Base-by-base conservation (phyloP, 2,888 invertebrate species). In the Agriopis aurantiaria region DNA sequence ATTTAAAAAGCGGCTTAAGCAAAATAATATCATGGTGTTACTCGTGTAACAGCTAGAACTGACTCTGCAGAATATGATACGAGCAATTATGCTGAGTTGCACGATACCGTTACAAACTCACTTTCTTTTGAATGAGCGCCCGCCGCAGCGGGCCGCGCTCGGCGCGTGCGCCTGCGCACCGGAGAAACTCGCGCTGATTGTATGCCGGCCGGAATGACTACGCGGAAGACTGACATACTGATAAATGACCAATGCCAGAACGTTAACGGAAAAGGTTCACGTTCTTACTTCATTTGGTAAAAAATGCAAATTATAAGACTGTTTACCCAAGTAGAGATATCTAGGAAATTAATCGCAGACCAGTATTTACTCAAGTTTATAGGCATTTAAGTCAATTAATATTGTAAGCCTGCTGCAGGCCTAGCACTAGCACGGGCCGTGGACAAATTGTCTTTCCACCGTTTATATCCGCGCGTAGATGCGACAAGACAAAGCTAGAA, bases 81-180 rank as follows among this genome's bases (percentile, higher is more conserved):
- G 64, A 78, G 77, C 78, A 81, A 87, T 85, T 84, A 84, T 81
- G 82, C 80, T 76, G 80, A 83, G 78, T 83, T 79, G 84, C 79
- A 72, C 81, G 75, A 82, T 86, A 87, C 91, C 91, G 92, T 92
- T 92, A 91, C 78, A 82, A 84, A 89, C 86, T 88, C 88, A 88
- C 92, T 92, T 91, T 91, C 91, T 89, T 91, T 89, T 89, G 83
- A 80, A 79, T 90, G 84, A 80, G 79, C 79, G 80, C 76, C 78
- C 81, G 81, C 79, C 78, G 73, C 76, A 72, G 80, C 12, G 23
- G 23, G 8, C 52, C 33, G 52, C 23, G 55, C 3, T 33, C 40
- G 68, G 40, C 59, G 59, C 52, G 72, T 68, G 67, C 80, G 78
- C 75, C 78, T 77, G 77, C 75, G 75, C 33, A 70, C 77, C 73